phyloP scores from a whole-genome alignment of 1,140 invertebrate genomes.

The Heliconius eleuchia region DNA sequence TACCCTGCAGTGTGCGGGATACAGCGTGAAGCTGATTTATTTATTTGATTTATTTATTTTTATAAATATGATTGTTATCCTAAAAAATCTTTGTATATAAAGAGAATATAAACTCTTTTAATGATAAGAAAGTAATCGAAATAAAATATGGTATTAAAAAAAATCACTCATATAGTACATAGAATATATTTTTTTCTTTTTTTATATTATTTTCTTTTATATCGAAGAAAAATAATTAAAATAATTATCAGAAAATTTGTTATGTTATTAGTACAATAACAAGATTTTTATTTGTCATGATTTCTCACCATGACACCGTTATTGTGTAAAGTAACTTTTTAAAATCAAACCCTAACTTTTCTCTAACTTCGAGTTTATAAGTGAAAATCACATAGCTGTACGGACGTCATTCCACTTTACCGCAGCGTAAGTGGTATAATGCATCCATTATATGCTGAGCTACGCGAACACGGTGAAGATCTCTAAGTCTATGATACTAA shows the following conservation, averaged over 20 bases:
- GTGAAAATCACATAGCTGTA: constrained; percentile 72
- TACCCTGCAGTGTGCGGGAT: too few species aligned
- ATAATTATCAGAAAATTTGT: not conserved
- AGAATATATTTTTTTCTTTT: not conserved
- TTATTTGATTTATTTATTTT: too few species aligned
- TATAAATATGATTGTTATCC: too few species aligned
- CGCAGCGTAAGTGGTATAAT: constrained; percentile 68
- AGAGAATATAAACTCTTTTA: too few species aligned
- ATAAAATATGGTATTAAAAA: too few species aligned
- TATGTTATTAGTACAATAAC: not conserved
- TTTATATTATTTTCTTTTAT: not conserved
- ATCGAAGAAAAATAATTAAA: not conserved
- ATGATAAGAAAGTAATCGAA: too few species aligned
- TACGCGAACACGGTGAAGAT: constrained; percentile 34
- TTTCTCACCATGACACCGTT: not conserved
- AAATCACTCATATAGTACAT: too few species aligned
- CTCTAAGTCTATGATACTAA: constrained; percentile 34
- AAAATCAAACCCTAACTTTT: constrained; percentile 43
- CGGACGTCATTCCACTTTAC: constrained; percentile 80
- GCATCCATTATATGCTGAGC: constrained; percentile 54
- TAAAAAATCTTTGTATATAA: too few species aligned
- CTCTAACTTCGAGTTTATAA: constrained; percentile 63
- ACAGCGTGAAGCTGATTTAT: too few species aligned
- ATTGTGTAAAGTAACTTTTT: not conserved
- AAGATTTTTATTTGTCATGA: too few species aligned